phyloP scores from a whole-genome alignment of 2,797 vertebrate species.

The Thripadectes ignobilis region DNA sequence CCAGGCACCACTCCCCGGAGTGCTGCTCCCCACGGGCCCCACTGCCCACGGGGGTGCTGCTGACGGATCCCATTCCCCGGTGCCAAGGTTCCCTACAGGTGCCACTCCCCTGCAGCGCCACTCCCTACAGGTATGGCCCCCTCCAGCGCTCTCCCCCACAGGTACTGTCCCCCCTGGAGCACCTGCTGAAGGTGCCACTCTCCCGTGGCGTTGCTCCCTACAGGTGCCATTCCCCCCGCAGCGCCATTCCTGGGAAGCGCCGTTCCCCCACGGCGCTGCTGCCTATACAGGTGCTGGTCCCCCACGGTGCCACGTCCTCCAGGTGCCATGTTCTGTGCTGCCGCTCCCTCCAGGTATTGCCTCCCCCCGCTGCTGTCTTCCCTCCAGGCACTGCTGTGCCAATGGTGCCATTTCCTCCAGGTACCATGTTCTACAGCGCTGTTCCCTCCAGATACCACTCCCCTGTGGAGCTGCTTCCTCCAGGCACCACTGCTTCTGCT shows the following conservation, averaged over 20 bases:
- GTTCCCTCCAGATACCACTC: constrained; percentile 16
- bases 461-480: not conserved
- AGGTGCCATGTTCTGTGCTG: constrained; percentile 22
- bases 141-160: not conserved
- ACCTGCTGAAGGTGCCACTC: not conserved
- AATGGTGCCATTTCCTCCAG: constrained; percentile 3
- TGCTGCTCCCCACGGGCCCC: not conserved
- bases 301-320: not conserved
- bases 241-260: not conserved
- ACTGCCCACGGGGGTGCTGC: not conserved
- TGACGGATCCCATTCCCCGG: not conserved
- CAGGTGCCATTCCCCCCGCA: not conserved
- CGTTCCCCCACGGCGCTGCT: fast-evolving
- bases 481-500: not conserved
- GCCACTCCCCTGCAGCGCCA: not conserved
- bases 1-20: not conserved
- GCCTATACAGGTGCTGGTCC: not conserved
- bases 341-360: not conserved
- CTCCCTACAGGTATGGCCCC: not conserved
- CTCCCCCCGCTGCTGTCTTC: not conserved
- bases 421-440: not conserved
- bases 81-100: not conserved
- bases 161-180: not conserved
- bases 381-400: constrained; percentile 16
- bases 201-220: not conserved